Conservation (phyloP, 2,113 vertebrate genomes). For the Harpagus bidentatus region DNA sequence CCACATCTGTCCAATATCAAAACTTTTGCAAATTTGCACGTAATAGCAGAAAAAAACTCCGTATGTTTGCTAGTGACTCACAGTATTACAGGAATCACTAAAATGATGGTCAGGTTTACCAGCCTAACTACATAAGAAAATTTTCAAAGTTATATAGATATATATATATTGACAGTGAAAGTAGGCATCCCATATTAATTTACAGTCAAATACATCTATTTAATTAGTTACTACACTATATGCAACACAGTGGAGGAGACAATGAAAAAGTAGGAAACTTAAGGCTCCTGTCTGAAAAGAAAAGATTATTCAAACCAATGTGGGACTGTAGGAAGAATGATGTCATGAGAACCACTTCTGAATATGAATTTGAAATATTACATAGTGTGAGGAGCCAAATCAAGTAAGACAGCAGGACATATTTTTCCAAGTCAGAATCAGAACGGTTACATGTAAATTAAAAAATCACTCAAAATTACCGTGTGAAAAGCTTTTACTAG, state of each 20-base stretch:
- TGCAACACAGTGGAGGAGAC: neutral
- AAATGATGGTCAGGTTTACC: neutral
- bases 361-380: neutral
- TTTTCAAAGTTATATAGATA: neutral
- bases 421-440: neutral
- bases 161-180: neutral
- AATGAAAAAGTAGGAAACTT: neutral
- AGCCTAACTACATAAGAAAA: neutral
- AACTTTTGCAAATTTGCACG: neutral
- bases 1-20: neutral
- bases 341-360: neutral
- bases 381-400: neutral
- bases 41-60: neutral
- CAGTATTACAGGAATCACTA: neutral
- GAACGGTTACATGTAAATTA: neutral
- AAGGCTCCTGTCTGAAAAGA: neutral
- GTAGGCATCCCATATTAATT: neutral
- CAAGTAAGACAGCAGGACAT: neutral
- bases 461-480: neutral
- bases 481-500: neutral
- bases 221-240: neutral
- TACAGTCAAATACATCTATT: neutral
- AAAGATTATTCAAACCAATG: neutral
- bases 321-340: neutral
- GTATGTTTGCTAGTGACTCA: neutral